Conservation (phyloP, 2,113 vertebrate species). For the Hypocryptadius cinnamomeus region DNA sequence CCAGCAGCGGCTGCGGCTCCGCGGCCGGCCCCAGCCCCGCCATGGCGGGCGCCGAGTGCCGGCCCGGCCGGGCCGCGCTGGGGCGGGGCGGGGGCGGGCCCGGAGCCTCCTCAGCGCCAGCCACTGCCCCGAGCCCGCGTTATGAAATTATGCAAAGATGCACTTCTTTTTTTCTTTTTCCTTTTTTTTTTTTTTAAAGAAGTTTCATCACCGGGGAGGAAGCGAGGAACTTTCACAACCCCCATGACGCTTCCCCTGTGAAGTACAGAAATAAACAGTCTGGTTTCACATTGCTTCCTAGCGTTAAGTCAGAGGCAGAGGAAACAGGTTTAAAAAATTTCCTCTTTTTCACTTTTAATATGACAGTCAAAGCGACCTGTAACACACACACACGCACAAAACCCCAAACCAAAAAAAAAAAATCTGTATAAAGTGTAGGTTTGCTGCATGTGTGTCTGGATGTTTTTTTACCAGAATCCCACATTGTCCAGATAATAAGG, state of each 20-base stretch:
- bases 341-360: not conserved
- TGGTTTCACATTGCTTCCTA: not conserved
- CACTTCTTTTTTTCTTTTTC: not conserved
- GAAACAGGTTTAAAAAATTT: not conserved
- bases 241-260: fast-evolving
- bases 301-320: not conserved
- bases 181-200: not conserved
- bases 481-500: not conserved
- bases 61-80: not conserved
- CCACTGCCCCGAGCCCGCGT: not conserved
- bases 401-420: fast-evolving
- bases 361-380: not conserved
- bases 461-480: not conserved
- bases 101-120: not conserved
- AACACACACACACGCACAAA: not conserved
- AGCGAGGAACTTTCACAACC: not conserved
- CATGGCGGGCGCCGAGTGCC: not conserved
- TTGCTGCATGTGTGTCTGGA: not conserved
- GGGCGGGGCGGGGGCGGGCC: not conserved
- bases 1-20: not conserved
- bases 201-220: not conserved
- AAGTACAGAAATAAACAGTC: not conserved
- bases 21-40: not conserved
- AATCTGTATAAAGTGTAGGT: too few species aligned
- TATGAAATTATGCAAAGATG: not conserved